phyloP scores from a whole-genome alignment of 2,113 vertebrate genomes.

The Sialia sialis region DNA sequence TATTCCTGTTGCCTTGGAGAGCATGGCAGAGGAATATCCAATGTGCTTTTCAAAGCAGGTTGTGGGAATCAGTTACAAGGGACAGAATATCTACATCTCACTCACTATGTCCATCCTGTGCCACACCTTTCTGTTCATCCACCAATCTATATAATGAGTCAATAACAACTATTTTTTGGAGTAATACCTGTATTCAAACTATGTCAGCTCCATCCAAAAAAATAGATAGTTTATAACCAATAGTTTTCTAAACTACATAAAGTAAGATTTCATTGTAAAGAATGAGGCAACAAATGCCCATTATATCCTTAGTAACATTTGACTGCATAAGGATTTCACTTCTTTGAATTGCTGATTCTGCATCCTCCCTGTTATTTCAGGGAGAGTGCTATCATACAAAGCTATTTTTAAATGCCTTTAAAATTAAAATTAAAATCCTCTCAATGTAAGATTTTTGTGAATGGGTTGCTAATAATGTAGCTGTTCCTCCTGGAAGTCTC shows the following conservation, averaged over 20 bases:
- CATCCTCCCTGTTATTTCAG: not conserved
- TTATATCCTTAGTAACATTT: not conserved
- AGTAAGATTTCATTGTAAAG: not conserved
- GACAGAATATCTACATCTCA: not conserved
- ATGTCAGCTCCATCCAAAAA: not conserved
- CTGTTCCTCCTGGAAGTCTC: not conserved
- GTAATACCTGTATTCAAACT: not conserved
- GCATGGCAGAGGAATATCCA: not conserved
- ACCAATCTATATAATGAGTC: not conserved
- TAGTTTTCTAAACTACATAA: not conserved
- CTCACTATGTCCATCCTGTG: not conserved
- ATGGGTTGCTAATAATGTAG: not conserved
- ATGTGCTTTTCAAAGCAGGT: not conserved
- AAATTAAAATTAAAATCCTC: not conserved
- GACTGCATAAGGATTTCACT: rapidly evolving
- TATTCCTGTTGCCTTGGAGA: not conserved
- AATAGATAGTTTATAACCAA: not conserved
- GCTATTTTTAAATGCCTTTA: not conserved
- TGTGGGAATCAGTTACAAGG: not conserved
- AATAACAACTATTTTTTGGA: not conserved
- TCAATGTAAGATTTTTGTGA: not conserved
- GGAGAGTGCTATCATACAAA: not conserved
- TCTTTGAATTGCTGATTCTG: not conserved
- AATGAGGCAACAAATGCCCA: not conserved
- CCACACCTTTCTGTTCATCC: not conserved